Conservation (phyloP, 30 jellyfish, hydroid and myxozoan genomes). For the Turritopsis rubra region DNA sequence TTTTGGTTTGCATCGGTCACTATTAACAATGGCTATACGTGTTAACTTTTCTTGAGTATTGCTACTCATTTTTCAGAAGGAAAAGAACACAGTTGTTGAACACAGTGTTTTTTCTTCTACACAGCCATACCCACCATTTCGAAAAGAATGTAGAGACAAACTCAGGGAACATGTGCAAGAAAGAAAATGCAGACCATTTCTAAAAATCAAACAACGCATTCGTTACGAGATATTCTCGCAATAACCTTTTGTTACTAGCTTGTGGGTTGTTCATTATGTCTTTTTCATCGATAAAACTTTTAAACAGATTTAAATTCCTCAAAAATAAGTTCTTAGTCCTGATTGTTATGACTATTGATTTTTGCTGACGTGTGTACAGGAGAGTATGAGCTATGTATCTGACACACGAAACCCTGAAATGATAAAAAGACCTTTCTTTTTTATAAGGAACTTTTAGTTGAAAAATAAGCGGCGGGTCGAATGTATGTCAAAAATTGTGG, state of each 20-base stretch:
- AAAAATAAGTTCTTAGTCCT: not conserved
- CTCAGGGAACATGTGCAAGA: not conserved
- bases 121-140: not conserved
- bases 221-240: not conserved
- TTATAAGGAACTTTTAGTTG: no score
- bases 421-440: no score
- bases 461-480: no score
- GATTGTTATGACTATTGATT: not conserved
- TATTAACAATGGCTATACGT: constrained; percentile 92
- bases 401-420: not conserved
- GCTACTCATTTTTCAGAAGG: constrained; percentile 4
- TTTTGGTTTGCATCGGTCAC: constrained; percentile 98
- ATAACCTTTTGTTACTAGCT: not conserved
- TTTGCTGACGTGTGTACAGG: not conserved
- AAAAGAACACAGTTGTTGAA: not conserved
- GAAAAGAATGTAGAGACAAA: not conserved
- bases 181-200: constrained; percentile 7
- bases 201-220: not conserved
- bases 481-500: no score
- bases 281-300: not conserved
- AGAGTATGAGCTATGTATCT: not conserved
- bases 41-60: constrained; percentile 90
- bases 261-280: not conserved
- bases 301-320: not conserved
- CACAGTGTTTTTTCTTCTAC: not conserved